Conservation (phyloP, 1,140 invertebrate genomes). For the Drosophila pseudoananassae region DNA sequence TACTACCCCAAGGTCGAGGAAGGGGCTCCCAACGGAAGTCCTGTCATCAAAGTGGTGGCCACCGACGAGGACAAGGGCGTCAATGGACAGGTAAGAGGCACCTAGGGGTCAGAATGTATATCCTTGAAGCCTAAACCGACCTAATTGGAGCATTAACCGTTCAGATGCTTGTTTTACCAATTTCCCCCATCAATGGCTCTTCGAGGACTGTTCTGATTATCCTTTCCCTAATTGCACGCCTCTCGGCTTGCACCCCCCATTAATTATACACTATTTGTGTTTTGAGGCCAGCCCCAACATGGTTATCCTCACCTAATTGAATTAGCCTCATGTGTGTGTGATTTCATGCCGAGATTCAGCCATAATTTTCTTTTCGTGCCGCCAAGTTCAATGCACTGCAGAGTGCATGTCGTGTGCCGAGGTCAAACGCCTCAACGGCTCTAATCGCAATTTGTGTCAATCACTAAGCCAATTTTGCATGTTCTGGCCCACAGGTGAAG, state of each 20-base stretch:
- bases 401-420: slow-evolving; percentile 46
- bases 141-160: slow-evolving; percentile 18
- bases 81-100: slow-evolving; percentile 90
- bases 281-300: slow-evolving; percentile 60
- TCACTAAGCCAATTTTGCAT: slow-evolving; percentile 60
- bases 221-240: slow-evolving; percentile 34
- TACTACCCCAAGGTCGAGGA: slow-evolving; percentile 97
- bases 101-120: neutral
- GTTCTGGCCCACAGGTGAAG: slow-evolving; percentile 86
- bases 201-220: slow-evolving; percentile 22
- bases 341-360: slow-evolving; percentile 59
- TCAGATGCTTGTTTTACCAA: slow-evolving; percentile 27
- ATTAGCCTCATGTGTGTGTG: slow-evolving; percentile 42
- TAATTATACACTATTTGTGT: slow-evolving; percentile 53
- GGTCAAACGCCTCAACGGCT: slow-evolving; percentile 39
- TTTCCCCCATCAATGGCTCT: neutral
- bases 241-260: slow-evolving; percentile 11
- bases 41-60: slow-evolving; percentile 96
- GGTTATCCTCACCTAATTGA: slow-evolving; percentile 62
- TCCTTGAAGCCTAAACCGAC: neutral
- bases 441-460: slow-evolving; percentile 60
- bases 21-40: slow-evolving; percentile 95
- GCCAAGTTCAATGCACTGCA: slow-evolving; percentile 69
- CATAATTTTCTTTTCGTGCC: slow-evolving; percentile 41
- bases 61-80: slow-evolving; percentile 97